phyloP scores from a whole-genome alignment of 1,140 invertebrate genomes.

The Patella vulgata region DNA sequence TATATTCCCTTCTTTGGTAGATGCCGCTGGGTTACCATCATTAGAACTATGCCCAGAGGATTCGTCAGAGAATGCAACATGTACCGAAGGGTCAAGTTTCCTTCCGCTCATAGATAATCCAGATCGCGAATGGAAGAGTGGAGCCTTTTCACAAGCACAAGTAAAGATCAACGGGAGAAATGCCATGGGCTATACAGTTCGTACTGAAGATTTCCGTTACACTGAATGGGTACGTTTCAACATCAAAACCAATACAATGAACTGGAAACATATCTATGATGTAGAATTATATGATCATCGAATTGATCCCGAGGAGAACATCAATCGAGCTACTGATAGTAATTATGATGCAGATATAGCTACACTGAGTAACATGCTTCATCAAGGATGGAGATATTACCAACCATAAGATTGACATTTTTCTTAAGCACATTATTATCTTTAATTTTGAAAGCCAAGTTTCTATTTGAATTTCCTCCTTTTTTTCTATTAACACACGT shows the following conservation, averaged over 20 bases:
- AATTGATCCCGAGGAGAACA: constrained; percentile 75
- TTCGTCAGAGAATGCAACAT: constrained; percentile 67
- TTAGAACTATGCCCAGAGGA: constrained; percentile 70
- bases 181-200: constrained; percentile 82
- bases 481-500: too few relatives aligned
- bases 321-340: constrained; percentile 72
- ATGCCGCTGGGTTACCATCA: constrained; percentile 73
- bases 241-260: constrained; percentile 48
- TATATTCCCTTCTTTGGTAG: constrained; percentile 84
- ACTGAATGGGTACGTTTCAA: constrained; percentile 77
- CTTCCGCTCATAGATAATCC: constrained; percentile 39
- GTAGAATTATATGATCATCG: constrained; percentile 72
- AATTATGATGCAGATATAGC: constrained; percentile 32
- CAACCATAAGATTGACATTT: too few relatives aligned
- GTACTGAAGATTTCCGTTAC: constrained; percentile 76
- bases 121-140: constrained; percentile 48
- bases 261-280: constrained; percentile 76
- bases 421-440: too few relatives aligned
- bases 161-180: constrained; percentile 79
- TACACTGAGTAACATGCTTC: constrained; percentile 41
- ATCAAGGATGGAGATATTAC: constrained; percentile 57
- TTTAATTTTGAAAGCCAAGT: too few relatives aligned
- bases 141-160: constrained; percentile 72
- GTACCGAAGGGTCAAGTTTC: constrained; percentile 81
- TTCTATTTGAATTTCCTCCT: too few relatives aligned